Evolutionary conservation across 2,888 invertebrate species (phyloP).

Genomic region (Dorcus parallelipipedus): DNA sequence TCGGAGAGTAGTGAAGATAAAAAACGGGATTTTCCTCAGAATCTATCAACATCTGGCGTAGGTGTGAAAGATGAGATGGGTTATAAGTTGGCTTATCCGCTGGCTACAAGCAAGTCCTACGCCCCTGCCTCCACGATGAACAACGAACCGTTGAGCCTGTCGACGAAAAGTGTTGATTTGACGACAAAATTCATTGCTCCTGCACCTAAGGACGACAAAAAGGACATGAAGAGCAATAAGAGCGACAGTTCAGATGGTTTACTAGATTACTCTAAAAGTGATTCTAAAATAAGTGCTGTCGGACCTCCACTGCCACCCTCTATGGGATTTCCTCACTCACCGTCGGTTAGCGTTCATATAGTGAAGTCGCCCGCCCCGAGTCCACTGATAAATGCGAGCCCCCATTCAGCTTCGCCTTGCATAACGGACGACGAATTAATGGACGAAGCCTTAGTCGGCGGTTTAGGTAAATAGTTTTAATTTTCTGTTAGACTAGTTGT

Average conservation of each 20-base stretch:
- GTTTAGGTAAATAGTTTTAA: constrained; percentile 63
- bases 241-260: constrained; percentile 59
- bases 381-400: constrained; percentile 64
- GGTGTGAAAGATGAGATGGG: constrained; percentile 32
- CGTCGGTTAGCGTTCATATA: constrained; percentile 71
- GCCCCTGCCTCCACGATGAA: constrained; percentile 23
- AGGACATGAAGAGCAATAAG: constrained; percentile 30
- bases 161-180: constrained; percentile 48
- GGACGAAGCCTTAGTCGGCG: constrained; percentile 82
- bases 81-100: constrained; percentile 34
- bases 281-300: constrained; percentile 9
- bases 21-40: constrained; percentile 34
- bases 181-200: constrained; percentile 50
- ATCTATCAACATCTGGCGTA: constrained; percentile 30
- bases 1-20: constrained; percentile 33
- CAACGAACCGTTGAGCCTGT: constrained; percentile 37
- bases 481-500: neutral
- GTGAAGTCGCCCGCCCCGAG: constrained; percentile 75
- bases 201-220: constrained; percentile 43
- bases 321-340: constrained; percentile 54
- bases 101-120: constrained; percentile 35
- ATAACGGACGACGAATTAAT: constrained; percentile 87
- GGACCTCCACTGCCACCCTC: constrained; percentile 6
- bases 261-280: constrained; percentile 59
- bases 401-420: constrained; percentile 70